Conservation (phyloP, 53 echinoderm and acorn worm genomes). For the Mesocentrotus franciscanus region DNA sequence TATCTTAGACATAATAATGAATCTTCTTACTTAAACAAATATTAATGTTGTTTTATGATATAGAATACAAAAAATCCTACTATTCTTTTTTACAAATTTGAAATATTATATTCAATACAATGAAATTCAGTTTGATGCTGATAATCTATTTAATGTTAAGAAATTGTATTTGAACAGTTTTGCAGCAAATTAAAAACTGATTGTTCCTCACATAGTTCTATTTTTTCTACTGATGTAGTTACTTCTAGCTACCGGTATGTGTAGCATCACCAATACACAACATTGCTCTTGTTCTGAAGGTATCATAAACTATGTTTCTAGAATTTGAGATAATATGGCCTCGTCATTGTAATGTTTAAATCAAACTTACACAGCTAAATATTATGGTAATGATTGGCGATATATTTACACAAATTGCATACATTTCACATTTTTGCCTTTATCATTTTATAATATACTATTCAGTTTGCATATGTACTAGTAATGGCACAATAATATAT, state of each 20-base stretch:
- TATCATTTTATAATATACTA: not conserved
- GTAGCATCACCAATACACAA: not conserved
- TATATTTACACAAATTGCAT: not conserved
- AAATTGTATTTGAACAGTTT: not conserved
- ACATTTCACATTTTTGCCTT: not conserved
- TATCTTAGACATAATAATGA: not conserved
- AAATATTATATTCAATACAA: not conserved
- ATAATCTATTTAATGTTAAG: not conserved
- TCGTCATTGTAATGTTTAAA: not conserved
- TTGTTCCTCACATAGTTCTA: not conserved
- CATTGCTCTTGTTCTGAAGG: not conserved
- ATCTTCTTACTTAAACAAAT: not conserved
- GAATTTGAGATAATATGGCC: not conserved
- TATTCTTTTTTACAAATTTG: not conserved
- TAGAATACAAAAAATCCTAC: not conserved
- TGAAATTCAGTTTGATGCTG: not conserved
- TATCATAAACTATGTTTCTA: not conserved
- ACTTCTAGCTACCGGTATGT: not conserved
- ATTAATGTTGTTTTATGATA: not conserved
- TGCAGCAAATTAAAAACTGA: not conserved
- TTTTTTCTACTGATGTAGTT: not conserved
- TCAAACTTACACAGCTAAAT: not conserved
- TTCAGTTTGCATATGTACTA: not conserved
- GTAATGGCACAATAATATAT: slow-evolving; percentile 25
- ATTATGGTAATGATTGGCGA: not conserved